A percentile compares a stretch with the other conserved stretches of the same genome.
These are phyloP conservation scores for Spisula solida DNA, from an alignment of 2,888 invertebrate species.

Conservation along the genomic window DNA sequence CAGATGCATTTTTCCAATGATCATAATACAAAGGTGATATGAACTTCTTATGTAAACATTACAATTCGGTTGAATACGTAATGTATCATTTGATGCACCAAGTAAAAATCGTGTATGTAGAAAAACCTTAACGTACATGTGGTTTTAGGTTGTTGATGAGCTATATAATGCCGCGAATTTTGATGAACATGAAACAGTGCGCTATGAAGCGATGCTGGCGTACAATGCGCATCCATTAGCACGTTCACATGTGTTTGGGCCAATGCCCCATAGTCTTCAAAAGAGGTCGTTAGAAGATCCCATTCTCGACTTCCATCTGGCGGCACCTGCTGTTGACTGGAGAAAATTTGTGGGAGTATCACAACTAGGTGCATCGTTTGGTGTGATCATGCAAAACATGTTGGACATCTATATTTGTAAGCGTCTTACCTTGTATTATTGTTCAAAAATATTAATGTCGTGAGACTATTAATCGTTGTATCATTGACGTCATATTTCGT, in stretches of 20 bases:
- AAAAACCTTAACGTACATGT: background rate
- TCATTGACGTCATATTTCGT: too few species aligned
- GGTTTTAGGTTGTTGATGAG: slow-evolving; percentile 71
- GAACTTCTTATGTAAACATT: background rate
- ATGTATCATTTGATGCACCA: background rate
- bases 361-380: slow-evolving; percentile 78
- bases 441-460: background rate
- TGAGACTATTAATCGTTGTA: too few species aligned
- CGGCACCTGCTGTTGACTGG: slow-evolving; percentile 78
- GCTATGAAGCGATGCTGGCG: slow-evolving; percentile 75
- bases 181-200: slow-evolving; percentile 76
- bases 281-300: background rate
- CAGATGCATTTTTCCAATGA: too few species aligned
- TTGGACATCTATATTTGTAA: slow-evolving; percentile 75
- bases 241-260: background rate
- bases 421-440: background rate
- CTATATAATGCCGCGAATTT: slow-evolving; percentile 70
- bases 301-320: slow-evolving; percentile 60
- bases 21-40: too few species aligned
- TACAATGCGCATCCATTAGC: slow-evolving; percentile 74
- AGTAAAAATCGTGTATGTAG: background rate
- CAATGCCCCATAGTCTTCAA: background rate
- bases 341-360: slow-evolving; percentile 74
- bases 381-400: slow-evolving; percentile 76
- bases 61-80: background rate